Evolutionary conservation across 2,113 vertebrate species (phyloP).

Genomic region (Centropristis striata): DNA sequence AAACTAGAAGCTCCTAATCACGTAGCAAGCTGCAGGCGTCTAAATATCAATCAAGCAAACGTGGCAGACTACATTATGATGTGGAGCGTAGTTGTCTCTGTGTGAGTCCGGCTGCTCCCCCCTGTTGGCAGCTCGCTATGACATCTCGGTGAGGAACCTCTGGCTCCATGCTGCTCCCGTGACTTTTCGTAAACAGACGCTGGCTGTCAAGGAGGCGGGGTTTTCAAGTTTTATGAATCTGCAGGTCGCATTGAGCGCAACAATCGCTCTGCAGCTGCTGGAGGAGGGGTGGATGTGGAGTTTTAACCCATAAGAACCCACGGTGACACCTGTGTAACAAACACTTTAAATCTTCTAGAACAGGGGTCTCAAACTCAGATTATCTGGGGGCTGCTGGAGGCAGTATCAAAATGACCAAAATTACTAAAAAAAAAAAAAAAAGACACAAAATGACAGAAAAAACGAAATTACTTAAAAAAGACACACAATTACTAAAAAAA

Average conservation of each 20-base stretch:
- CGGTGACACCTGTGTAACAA: no score
- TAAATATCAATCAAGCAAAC: neutral
- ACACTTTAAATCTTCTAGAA: no score
- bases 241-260: slow-evolving; percentile 52
- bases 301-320: no score
- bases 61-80: neutral
- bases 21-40: slow-evolving; percentile 5
- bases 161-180: slow-evolving; percentile 69
- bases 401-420: no score
- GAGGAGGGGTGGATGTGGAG: neutral
- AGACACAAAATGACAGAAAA: no score
- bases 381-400: no score
- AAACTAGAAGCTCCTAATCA: slow-evolving; percentile 35
- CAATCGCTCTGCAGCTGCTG: slow-evolving; percentile 19
- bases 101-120: slow-evolving; percentile 9
- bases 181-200: slow-evolving; percentile 83
- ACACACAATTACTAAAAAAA: no score
- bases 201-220: slow-evolving; percentile 72
- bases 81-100: slow-evolving; percentile 1
- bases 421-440: no score
- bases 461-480: no score
- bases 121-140: slow-evolving; percentile 32
- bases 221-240: slow-evolving; percentile 79
- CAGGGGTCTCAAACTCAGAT: no score
- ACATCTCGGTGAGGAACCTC: slow-evolving; percentile 31